Evolutionary conservation across 2,113 vertebrate genomes (phyloP), one percentile per base, ranked within the genome.

Genomic region (Tiliqua scincoides): DNA sequence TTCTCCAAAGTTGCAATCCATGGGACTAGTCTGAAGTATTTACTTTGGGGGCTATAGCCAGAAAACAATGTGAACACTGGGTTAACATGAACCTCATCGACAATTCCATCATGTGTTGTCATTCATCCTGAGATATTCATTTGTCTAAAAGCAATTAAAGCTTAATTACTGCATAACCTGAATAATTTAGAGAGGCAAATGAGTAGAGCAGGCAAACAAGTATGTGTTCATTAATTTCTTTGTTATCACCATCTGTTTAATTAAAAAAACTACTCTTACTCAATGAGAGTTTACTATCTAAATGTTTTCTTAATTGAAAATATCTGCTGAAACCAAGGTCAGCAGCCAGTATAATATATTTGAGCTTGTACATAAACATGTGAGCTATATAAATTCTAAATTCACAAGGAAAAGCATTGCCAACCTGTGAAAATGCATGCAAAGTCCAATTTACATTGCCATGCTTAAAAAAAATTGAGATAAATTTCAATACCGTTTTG

Each of bases 171-270:
- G 90, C 88, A 95, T 94, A 96, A 96, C 90, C 92, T 96, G 93
- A 96, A 96, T 96, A 95, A 96, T 95, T 96, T 94, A 95, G 89
- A 95, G 95, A 96, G 96, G 94, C 89, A 96, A 96, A 96, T 96
- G 88, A 95, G 89, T 83, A 84, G 82, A 94, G 93, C 91, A 93
- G 93, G 93, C 94, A 95, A 95, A 95, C 91, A 95, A 94, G 90
- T 96, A 91, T 93, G 79, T 93, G 93, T 94, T 95, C 95, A 96
- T 95, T 96, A 96, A 96, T 95, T 96, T 94, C 92, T 96, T 96
- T 96, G 91, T 96, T 96, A 96, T 96, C 92, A 90, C 93, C 95
- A 96, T 96, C 95, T 96, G 94, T 94, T 97, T 96, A 96, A 96
- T 96, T 96, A 95, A 94, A 96, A 48, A 95, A 95, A 95, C 93